phyloP scores from a whole-genome alignment of 2,113 vertebrate species.

The Alligator mississippiensis region DNA sequence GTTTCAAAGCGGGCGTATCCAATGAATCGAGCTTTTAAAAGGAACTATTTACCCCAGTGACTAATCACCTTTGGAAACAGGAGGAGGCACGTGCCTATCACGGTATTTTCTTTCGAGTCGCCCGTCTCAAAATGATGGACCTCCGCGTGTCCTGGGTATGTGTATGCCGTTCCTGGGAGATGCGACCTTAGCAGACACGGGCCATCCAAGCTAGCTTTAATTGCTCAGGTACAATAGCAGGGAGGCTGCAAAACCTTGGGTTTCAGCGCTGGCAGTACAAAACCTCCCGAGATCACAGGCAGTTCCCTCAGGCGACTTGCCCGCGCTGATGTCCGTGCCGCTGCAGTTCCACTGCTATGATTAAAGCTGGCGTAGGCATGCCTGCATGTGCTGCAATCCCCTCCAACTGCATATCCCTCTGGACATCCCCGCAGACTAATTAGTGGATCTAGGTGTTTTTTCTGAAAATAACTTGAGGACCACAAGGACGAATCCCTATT shows the following conservation, averaged over 20 bases:
- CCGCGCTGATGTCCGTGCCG: too few relatives aligned
- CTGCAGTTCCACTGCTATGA: too few relatives aligned
- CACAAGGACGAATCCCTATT: neutral
- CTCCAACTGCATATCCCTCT: too few relatives aligned
- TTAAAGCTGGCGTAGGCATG: too few relatives aligned
- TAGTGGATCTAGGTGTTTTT: neutral
- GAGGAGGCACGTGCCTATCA: rapidly evolving
- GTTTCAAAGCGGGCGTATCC: neutral
- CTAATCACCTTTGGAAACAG: neutral
- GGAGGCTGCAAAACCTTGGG: neutral
- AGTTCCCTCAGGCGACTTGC: too few relatives aligned
- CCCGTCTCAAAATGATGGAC: too few relatives aligned
- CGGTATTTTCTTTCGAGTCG: neutral
- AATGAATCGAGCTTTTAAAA: neutral
- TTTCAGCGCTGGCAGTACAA: too few relatives aligned
- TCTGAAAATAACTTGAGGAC: neutral
- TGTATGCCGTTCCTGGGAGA: too few relatives aligned
- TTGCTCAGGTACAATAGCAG: neutral
- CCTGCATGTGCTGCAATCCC: too few relatives aligned
- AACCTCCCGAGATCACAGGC: too few relatives aligned
- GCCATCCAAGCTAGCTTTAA: neutral
- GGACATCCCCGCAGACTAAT: neutral
- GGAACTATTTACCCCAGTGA: neutral
- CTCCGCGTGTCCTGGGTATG: neutral
- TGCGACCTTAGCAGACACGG: rapidly evolving